These are phyloP conservation scores for Chelon labrosus DNA, from an alignment of 2,797 vertebrate genomes.

Conservation along the genomic window DNA sequence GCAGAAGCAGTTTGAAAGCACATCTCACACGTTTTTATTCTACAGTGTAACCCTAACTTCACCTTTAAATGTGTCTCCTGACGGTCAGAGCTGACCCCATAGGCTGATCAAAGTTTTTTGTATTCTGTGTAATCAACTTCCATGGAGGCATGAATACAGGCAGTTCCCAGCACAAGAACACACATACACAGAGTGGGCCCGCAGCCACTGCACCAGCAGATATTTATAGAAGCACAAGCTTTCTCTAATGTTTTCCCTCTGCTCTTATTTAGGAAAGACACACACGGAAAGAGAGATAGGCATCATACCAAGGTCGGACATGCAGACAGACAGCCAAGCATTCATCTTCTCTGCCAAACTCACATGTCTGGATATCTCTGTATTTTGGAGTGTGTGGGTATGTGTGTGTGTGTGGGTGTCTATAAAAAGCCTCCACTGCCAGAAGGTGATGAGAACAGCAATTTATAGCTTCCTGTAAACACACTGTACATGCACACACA, in stretches of 20 bases:
- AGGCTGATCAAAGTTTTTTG: too few relatives aligned
- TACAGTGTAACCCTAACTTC: too few relatives aligned
- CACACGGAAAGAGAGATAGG: slow-evolving; percentile 14
- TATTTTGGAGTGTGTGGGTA: slow-evolving; percentile 20
- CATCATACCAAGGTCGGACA: slow-evolving; percentile 59
- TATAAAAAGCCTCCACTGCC: slow-evolving; percentile 55
- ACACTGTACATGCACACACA: slow-evolving; percentile 17
- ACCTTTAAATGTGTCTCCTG: too few relatives aligned
- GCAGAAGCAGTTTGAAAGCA: too few relatives aligned
- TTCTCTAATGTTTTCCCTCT: slow-evolving; percentile 49
- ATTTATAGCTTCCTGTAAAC: slow-evolving; percentile 62
- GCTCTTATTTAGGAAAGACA: slow-evolving; percentile 46
- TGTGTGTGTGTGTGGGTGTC: slow-evolving; percentile 8
- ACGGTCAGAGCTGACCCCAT: too few relatives aligned
- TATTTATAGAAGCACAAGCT: slow-evolving; percentile 68
- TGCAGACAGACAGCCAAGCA: slow-evolving; percentile 43
- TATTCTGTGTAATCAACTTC: too few relatives aligned
- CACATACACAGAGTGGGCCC: neutral
- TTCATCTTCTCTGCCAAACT: slow-evolving; percentile 40
- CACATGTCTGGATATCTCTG: slow-evolving; percentile 37
- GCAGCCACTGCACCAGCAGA: slow-evolving; percentile 13
- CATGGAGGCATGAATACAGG: too few relatives aligned
- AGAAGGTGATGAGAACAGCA: slow-evolving; percentile 51
- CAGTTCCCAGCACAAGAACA: neutral
- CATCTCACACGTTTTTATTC: too few relatives aligned